Evolutionary conservation across 2,797 vertebrate species (phyloP), one percentile per base, ranked within the genome.

Genomic region (Sebastes ruberrimus): DNA sequence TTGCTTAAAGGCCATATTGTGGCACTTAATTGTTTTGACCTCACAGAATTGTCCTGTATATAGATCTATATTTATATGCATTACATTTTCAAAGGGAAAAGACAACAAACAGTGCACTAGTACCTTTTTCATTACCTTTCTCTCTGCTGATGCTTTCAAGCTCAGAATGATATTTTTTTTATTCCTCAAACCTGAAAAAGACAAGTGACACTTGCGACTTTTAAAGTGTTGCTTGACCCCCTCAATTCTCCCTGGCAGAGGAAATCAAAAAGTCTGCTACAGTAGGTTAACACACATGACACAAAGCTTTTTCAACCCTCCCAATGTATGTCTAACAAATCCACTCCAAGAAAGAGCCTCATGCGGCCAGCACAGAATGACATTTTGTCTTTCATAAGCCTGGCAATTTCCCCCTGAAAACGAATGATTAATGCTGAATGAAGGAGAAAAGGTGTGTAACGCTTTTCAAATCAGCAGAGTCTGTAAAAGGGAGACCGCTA

Each of bases 391-490:
- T 90, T 91, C 74, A 86, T 80, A 83, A 76, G 74, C 85, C 80
- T 81, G 78, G 59, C 84, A 87, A 86, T 90, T 84, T 81, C 59
- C 61, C 85, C 68, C 74, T 49, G 73, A 87, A 93, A 90, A 87
- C 53, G 72, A 91, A 88, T 93, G 88, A 93, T 95, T 94, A 92
- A 90, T 83, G 80, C 20, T 89, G 89, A 93, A 93, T 91, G 49
- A 74, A 90, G 85, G 83, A 76, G 84, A 90, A 89, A 89, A 90
- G 92, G 87, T 90, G 89, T 89, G 86, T 80, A 91, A 91, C 85
- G 69, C 91, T 93, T 94, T 92, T 92, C 92, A 92, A 95, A 94
- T 91, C 93, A 93, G 79, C 83, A 78, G 83, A 93, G 78, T 74
- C 83, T 82, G 80, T 89, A 93, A 93, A 94, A 93, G 81, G 89